A percentile compares a stretch with the other conserved stretches of the same genome.
Conservation (phyloP, 1,140 invertebrate species). For the Conus betulinus region DNA sequence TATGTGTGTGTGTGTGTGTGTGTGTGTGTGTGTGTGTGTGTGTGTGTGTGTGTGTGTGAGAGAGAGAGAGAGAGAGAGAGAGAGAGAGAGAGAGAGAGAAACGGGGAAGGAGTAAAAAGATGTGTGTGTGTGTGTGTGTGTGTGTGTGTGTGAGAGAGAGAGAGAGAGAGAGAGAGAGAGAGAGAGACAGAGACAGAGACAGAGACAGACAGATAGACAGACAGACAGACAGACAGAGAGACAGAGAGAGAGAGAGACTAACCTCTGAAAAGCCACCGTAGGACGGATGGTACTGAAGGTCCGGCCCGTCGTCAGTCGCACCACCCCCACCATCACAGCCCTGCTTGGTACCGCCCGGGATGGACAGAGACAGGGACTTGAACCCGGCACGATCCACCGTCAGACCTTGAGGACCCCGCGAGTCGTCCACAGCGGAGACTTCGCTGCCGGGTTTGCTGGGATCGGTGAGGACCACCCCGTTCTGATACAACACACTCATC, state of each 20-base stretch:
- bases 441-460: neutral
- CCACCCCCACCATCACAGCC: neutral
- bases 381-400: neutral
- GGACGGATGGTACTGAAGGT: neutral
- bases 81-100: neutral
- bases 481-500: too few relatives aligned
- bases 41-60: neutral
- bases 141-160: neutral
- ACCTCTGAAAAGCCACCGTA: neutral
- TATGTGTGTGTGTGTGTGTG: too few relatives aligned
- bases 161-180: neutral
- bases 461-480: neutral
- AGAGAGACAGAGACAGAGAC: neutral
- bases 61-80: neutral
- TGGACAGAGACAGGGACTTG: neutral
- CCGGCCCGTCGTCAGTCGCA: neutral
- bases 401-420: neutral
- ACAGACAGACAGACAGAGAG: neutral
- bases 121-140: too few relatives aligned
- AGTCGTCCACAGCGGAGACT: neutral
- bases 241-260: neutral
- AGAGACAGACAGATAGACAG: neutral
- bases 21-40: too few relatives aligned
- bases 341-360: neutral
- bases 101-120: neutral